Percentiles rank a stretch among this genome's conserved stretches.
These are phyloP conservation scores for Athene cunicularia DNA, from an alignment of 2,113 vertebrate genomes.

Conservation along the genomic window DNA sequence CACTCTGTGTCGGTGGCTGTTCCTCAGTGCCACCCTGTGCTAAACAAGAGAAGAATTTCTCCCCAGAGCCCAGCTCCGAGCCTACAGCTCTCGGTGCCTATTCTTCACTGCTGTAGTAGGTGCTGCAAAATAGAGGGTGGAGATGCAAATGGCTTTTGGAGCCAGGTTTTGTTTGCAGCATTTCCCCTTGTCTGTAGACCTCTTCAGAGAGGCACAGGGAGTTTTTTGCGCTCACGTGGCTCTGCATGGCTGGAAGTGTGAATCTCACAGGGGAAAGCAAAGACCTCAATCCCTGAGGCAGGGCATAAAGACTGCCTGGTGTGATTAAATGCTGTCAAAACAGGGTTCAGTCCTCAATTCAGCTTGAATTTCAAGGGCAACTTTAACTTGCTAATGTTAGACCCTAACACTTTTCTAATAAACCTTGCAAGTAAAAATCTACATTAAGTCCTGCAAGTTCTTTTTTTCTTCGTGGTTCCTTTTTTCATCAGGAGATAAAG, in stretches of 20 bases:
- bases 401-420: not conserved
- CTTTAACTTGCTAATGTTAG: rapidly evolving
- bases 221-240: not conserved
- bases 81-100: not conserved
- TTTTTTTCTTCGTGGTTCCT: not conserved
- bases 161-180: rapidly evolving
- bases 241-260: not conserved
- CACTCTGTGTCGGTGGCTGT: not conserved
- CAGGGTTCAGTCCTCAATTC: not conserved
- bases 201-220: rapidly evolving
- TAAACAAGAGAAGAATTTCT: not conserved
- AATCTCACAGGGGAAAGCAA: rapidly evolving
- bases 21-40: not conserved
- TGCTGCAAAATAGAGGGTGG: not conserved
- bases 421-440: not conserved
- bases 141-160: rapidly evolving
- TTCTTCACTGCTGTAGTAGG: rapidly evolving
- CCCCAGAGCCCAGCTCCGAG: not conserved
- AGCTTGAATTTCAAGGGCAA: not conserved
- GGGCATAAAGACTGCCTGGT: not conserved
- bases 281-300: not conserved
- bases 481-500: not conserved
- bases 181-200: not conserved
- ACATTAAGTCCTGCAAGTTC: not conserved
- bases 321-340: not conserved